Evolutionary conservation across 2,113 vertebrate genomes (phyloP).

Genomic region (Cyprinodon variegatus): DNA sequence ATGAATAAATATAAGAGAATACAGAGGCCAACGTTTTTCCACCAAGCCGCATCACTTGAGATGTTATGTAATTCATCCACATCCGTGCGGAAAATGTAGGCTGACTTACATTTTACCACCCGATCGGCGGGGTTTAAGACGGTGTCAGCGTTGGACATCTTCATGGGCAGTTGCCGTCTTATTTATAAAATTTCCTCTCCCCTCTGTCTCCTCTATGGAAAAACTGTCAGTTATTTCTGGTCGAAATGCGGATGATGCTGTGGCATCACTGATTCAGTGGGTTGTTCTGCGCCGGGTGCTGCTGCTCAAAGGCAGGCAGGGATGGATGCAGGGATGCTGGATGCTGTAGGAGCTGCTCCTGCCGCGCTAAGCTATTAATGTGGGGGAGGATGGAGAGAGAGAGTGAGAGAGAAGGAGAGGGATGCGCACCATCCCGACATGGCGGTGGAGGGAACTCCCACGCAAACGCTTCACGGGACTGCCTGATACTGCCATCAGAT

Average conservation of each 20-base stretch:
- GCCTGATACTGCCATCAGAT: conserved; percentile 83
- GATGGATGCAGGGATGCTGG: conserved; percentile 54
- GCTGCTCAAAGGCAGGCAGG: conserved; percentile 69
- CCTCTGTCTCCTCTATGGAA: conserved; percentile 21
- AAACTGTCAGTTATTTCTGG: conserved; percentile 60
- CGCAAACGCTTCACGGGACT: conserved; percentile 82
- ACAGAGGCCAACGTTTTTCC: conserved; percentile 18
- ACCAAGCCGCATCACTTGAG: conserved; percentile 17
- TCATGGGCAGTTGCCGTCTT: conserved; percentile 82
- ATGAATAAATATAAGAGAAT: neutral
- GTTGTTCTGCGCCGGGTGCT: conserved; percentile 59
- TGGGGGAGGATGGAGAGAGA: conserved; percentile 77
- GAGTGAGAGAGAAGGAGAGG: conserved; percentile 53
- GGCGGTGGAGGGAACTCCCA: conserved; percentile 85
- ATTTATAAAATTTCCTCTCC: conserved; percentile 30
- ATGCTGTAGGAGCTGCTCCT: conserved; percentile 65
- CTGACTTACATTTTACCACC: conserved; percentile 84
- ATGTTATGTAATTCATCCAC: conserved; percentile 56
- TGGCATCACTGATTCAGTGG: conserved; percentile 82
- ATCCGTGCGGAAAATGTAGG: conserved; percentile 25
- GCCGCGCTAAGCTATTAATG: conserved; percentile 75
- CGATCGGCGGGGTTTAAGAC: conserved; percentile 83
- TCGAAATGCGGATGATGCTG: conserved; percentile 77
- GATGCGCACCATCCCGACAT: conserved; percentile 74
- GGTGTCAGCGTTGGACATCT: conserved; percentile 88